A percentile compares a stretch with the other conserved stretches of the same genome.
Conservation (phyloP, 2,113 vertebrate species). For the Pterophyllum scalare region DNA sequence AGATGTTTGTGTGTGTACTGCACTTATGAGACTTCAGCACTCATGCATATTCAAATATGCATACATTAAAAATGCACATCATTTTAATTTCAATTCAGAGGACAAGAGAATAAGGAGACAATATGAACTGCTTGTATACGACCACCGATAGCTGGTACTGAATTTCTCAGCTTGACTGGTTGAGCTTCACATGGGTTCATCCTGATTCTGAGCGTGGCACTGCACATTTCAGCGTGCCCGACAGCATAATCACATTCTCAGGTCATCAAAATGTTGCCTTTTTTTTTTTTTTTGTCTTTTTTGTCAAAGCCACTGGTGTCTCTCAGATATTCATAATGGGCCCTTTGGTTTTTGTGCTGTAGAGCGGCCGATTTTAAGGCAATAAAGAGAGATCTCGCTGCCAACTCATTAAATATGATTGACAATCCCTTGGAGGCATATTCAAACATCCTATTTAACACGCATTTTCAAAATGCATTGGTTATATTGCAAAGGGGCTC, state of each 20-base stretch:
- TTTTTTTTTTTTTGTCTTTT: not conserved
- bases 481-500: not conserved
- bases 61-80: not conserved
- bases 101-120: fast-evolving
- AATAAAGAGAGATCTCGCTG: not conserved
- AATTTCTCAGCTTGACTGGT: not conserved
- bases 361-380: not conserved
- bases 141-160: not conserved
- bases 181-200: not conserved
- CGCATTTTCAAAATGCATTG: not conserved
- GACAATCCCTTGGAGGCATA: not conserved
- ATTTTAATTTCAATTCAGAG: not conserved
- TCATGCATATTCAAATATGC: not conserved
- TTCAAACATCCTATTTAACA: not conserved
- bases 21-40: not conserved
- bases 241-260: not conserved
- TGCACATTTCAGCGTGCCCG: not conserved
- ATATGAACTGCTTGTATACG: not conserved
- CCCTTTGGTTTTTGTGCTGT: not conserved
- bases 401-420: not conserved
- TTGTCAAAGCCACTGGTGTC: not conserved
- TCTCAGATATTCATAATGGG: not conserved
- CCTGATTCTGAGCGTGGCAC: fast-evolving
- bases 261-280: fast-evolving
- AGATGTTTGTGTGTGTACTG: fast-evolving